Evolutionary conservation across 2,797 vertebrate species (phyloP).

Genomic region (Oceanodroma leucorhoa): DNA sequence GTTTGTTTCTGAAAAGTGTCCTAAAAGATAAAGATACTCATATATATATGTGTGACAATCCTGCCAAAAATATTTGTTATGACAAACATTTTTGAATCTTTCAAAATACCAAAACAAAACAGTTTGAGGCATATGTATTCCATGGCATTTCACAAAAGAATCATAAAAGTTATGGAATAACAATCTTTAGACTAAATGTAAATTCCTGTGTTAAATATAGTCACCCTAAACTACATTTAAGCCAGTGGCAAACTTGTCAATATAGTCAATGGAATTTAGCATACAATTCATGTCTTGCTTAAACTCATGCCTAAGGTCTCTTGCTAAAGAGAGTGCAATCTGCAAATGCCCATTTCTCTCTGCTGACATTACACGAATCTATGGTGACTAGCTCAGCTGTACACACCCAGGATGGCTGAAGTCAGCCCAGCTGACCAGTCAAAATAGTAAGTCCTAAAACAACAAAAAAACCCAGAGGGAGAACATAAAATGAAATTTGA

Average conservation of each 20-base stretch:
- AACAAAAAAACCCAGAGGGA: neutral
- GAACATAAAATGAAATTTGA: neutral
- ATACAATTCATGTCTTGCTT: neutral
- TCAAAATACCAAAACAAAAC: neutral
- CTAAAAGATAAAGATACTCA: neutral
- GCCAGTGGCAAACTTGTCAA: neutral
- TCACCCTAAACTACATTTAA: neutral
- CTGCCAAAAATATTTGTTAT: neutral
- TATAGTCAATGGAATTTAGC: neutral
- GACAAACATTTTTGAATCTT: neutral
- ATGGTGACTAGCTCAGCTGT: neutral
- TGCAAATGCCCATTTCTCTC: neutral
- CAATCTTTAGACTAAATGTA: neutral
- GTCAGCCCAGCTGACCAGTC: neutral
- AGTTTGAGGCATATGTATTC: neutral
- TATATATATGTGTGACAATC: neutral
- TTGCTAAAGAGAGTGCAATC: neutral
- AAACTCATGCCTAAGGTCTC: neutral
- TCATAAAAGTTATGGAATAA: neutral
- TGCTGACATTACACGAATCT: neutral
- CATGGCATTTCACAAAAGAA: neutral
- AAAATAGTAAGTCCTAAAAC: neutral
- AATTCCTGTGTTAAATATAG: neutral
- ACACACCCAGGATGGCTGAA: neutral
- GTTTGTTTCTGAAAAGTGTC: neutral